Evolutionary conservation across 2,797 vertebrate species (phyloP).

Genomic region (Channa striata): DNA sequence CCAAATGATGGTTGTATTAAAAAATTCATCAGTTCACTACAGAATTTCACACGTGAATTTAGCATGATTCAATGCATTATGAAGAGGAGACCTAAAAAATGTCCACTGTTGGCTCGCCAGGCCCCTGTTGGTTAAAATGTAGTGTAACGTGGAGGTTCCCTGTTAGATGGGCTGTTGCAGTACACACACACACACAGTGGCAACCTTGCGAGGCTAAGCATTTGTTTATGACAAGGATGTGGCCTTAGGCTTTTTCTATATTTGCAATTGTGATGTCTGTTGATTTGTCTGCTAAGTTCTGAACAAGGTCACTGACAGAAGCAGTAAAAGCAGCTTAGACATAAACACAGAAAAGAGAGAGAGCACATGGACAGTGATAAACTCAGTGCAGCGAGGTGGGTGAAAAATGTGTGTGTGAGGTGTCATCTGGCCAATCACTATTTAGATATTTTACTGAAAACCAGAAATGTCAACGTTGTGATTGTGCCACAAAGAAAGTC

Average conservation of each 20-base stretch:
- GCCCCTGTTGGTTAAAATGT: no score
- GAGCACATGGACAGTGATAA: background rate
- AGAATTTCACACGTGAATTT: no score
- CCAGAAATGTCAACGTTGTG: background rate
- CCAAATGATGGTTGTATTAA: no score
- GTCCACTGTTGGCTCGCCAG: no score
- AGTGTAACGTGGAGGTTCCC: no score
- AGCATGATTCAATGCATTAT: no score
- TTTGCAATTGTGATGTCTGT: conserved; percentile 1
- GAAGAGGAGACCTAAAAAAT: no score
- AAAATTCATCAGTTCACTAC: no score
- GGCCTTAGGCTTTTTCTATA: conserved; percentile 2
- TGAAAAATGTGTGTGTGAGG: background rate
- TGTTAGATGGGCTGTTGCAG: background rate
- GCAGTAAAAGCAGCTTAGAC: conserved; percentile 11
- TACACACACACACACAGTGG: background rate
- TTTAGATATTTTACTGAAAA: no score
- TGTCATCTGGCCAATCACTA: background rate
- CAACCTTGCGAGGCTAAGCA: background rate
- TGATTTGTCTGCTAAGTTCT: background rate
- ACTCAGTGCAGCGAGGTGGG: background rate
- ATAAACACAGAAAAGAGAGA: conserved; percentile 5
- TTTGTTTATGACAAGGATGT: conserved; percentile 5
- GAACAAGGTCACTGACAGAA: conserved; percentile 35
- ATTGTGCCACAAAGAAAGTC: background rate